Conservation (phyloP, 2,113 vertebrate species). For the Catharus minimus region DNA sequence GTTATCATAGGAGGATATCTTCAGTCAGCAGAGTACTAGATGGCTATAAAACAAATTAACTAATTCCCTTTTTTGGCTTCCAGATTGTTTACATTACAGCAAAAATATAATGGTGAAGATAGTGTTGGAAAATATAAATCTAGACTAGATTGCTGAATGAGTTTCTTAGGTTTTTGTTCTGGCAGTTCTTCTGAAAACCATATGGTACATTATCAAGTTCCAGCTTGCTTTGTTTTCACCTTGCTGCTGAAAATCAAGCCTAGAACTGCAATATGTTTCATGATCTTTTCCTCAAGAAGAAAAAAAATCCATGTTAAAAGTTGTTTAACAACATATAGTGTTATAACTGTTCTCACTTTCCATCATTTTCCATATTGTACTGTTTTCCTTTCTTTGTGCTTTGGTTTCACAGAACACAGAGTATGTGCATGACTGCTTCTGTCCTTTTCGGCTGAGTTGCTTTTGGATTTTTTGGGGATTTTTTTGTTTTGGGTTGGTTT, state of each 20-base stretch:
- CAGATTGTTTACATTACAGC: background rate
- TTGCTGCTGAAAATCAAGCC: conserved; percentile 12
- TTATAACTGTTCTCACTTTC: background rate
- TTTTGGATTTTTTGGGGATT: background rate
- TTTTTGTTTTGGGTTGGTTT: background rate
- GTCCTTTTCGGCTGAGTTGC: background rate
- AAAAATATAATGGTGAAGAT: background rate
- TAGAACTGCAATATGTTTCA: conserved; percentile 6
- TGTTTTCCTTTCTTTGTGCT: background rate
- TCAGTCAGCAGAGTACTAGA: background rate
- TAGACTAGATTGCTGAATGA: background rate
- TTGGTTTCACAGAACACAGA: background rate
- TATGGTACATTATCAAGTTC: conserved; percentile 6
- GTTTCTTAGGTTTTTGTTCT: conserved; percentile 10
- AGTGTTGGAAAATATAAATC: background rate
- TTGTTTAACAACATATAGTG: background rate
- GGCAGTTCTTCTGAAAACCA: conserved; percentile 10
- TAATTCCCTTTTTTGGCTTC: background rate
- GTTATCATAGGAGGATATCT: background rate
- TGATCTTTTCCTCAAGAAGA: background rate
- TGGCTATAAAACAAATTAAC: background rate
- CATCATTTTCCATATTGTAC: background rate
- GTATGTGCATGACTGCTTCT: background rate
- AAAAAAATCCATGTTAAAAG: background rate
- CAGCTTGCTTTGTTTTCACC: conserved; percentile 20